Base-by-base conservation (phyloP, 1,140 invertebrate genomes). In the Euura saliciscinereae region DNA sequence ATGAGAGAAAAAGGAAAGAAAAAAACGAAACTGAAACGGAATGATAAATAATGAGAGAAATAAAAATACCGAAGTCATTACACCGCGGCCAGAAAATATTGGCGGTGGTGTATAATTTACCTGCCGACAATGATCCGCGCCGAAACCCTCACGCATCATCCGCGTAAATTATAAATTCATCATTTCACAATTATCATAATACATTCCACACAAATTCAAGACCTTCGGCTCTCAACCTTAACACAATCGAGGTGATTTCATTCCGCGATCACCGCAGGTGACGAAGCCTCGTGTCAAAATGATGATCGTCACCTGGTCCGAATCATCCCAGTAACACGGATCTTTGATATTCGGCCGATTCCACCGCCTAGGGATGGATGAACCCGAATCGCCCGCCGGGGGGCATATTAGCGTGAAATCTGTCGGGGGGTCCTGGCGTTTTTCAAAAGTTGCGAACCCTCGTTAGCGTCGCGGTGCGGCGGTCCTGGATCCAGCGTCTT, bases 151-250 rank as follows among this genome's bases (percentile, higher is more conserved):
- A 28, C 84, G 82, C 84, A 84, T 85, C 83, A 85, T 85, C 85
- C 84, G 80, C 76, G 74, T 74, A 80, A 85, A 85, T 85, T 85
- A 83, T 85, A 85, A 85, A 85, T 85, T 85, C 83, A 83, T 85
- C 85, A 85, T 85, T 83, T 84, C 80, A 84, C 81, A 84, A 85
- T 85, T 83, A 85, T 85, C 78, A 79, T 82, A 82, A 85, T 83
- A 81, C 79, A 85, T 84, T 85, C 28, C 83, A 81, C 75, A 76
- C 80, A 82, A 83, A 82, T 78, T 68, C 78, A 77, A 4, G 3
- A 59, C 51, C 51, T 59, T 59, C 51, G 51, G 51, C 51, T 8
- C 51, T 59, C 51, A 6, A 59, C 10, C 51, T 28, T 28, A 28
- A 28, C 28, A 1, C 28, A 28, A 28, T 28, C 28, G 1, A 28